These are phyloP conservation scores for Siphlonurus alternatus DNA, from an alignment of 2,888 invertebrate species.

Conservation along the genomic window DNA sequence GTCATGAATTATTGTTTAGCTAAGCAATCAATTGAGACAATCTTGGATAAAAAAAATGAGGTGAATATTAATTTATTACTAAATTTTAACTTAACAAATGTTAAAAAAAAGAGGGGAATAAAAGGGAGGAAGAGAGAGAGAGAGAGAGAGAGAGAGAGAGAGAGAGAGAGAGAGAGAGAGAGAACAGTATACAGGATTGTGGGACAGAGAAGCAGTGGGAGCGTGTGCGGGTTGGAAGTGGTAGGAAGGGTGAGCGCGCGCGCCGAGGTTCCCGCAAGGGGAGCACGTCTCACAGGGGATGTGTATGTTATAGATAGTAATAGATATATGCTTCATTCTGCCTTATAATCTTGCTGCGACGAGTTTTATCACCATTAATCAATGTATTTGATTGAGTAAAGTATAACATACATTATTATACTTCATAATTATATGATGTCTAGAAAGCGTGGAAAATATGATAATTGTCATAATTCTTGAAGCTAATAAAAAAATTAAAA, in stretches of 20 bases:
- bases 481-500: no score
- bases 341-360: no score
- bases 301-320: no score
- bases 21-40: no score
- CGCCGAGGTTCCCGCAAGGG: constrained; percentile 7
- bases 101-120: constrained; percentile 2
- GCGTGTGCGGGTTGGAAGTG: neutral
- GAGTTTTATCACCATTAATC: no score
- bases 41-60: neutral
- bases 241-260: constrained; percentile 4
- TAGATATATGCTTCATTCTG: no score
- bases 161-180: neutral
- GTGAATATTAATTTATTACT: neutral
- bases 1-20: no score
- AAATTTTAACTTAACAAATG: neutral
- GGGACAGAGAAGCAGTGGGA: neutral
- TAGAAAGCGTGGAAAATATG: no score
- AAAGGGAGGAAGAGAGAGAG: constrained; percentile 1
- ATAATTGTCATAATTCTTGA: no score
- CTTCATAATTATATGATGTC: no score
- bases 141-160: neutral
- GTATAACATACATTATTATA: no score
- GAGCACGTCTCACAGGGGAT: neutral
- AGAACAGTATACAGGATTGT: neutral
- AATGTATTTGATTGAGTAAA: no score